Evolutionary conservation across 1,140 invertebrate genomes (phyloP).

Genomic region (Drosophila pruinosa): DNA sequence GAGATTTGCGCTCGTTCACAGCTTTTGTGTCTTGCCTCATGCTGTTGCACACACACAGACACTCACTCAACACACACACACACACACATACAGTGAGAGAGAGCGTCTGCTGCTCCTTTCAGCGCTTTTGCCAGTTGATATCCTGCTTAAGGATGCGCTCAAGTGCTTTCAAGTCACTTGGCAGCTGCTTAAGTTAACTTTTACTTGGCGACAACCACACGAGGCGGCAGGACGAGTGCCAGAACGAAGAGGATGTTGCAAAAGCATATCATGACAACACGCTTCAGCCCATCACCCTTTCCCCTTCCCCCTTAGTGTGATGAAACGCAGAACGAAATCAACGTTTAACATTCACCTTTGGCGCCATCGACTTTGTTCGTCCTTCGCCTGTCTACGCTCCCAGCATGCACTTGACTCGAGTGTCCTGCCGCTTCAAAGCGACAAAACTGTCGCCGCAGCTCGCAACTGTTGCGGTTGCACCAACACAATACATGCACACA

Average conservation of each 20-base stretch:
- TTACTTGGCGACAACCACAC: constrained; percentile 42
- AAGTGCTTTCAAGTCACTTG: constrained; percentile 81
- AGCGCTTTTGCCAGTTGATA: constrained; percentile 79
- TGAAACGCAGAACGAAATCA: constrained; percentile 40
- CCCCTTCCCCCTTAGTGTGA: constrained; percentile 16
- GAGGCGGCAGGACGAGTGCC: too few species aligned
- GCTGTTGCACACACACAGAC: constrained; percentile 23
- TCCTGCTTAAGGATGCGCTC: constrained; percentile 81
- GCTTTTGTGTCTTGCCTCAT: constrained; percentile 10
- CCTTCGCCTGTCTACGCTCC: constrained; percentile 27
- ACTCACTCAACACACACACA: constrained; percentile 1
- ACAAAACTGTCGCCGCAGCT: constrained; percentile 73
- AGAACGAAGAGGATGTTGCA: neutral
- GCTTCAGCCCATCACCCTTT: too few species aligned
- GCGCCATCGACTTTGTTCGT: too few species aligned
- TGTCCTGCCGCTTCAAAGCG: constrained; percentile 71
- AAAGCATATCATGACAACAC: constrained; percentile 1
- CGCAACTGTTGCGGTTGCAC: constrained; percentile 72
- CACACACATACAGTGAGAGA: neutral
- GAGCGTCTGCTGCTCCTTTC: constrained; percentile 53
- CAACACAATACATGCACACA: constrained; percentile 22
- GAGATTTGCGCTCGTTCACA: constrained; percentile 70
- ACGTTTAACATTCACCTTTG: constrained; percentile 21
- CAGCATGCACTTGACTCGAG: constrained; percentile 69
- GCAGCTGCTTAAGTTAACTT: constrained; percentile 81